Evolutionary conservation across 2,888 invertebrate species (phyloP), one percentile per base, ranked within the genome.

Genomic region (Agonopterix heracliana): DNA sequence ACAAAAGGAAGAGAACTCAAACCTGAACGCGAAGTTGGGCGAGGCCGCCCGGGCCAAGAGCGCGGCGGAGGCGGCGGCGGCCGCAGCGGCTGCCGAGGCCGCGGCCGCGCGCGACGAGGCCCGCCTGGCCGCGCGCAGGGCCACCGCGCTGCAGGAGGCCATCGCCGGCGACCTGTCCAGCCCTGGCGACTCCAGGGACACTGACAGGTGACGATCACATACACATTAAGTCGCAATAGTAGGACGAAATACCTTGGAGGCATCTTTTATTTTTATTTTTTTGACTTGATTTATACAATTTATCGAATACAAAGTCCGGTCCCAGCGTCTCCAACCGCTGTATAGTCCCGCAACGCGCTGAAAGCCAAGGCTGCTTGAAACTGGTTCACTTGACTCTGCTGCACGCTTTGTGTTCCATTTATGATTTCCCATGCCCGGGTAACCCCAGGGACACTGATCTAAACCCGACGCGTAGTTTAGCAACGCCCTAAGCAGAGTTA

Each of bases 91-190:
- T 64, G 89, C 93, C 36, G 93, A 95, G 78, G 90, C 92, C 47
- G 81, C 93, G 60, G 90, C 93, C 56, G 91, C 96, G 42, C 82
- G 92, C 68, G 91, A 93, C 76, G 98, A 98, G 82, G 91, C 98
- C 43, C 91, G 96, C 47, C 88, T 98, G 48, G 98, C 98, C 3
- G 90, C 97, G 51, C 93, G 97, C 56, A 90, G 98, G 53, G 97
- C 98, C 61, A 93, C 96, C 44, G 97, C 97, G 71, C 87, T 98
- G 56, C 98, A 98, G 74, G 94, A 95, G 67, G 98, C 97, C 54
- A 95, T 98, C 75, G 96, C 97, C 60, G 97, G 95, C 0, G 96
- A 95, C 65, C 90, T 95, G 50, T 93, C 92, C 63, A 93, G 91
- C 57, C 91, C 92, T 1, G 92, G 90, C 40, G 91, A 92, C 68